Conservation (phyloP, 2,113 vertebrate genomes). For the Grantiella picta region DNA sequence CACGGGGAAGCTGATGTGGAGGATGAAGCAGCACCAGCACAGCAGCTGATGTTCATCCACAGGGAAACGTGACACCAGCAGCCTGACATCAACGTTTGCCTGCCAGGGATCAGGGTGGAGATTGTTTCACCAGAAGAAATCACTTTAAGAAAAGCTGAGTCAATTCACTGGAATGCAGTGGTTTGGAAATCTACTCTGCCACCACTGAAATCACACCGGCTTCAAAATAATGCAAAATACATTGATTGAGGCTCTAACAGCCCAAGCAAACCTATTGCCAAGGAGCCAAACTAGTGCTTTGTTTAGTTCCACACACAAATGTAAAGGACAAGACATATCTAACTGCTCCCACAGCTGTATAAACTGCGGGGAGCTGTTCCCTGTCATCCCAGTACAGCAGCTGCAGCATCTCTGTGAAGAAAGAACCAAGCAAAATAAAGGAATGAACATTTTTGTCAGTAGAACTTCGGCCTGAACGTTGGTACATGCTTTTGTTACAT, state of each 20-base stretch:
- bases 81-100: neutral
- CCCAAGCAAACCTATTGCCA: neutral
- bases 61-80: neutral
- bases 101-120: neutral
- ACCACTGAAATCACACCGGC: neutral
- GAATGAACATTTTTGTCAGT: neutral
- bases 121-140: neutral
- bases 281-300: neutral
- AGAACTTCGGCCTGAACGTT: neutral
- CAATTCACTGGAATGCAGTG: neutral
- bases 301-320: neutral
- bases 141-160: neutral
- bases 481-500: neutral
- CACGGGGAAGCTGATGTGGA: rapidly evolving
- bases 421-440: neutral
- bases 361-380: neutral
- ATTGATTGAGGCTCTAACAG: neutral
- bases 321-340: neutral
- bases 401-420: neutral
- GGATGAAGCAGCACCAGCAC: neutral
- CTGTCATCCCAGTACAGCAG: neutral
- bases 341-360: neutral
- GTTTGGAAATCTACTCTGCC: neutral
- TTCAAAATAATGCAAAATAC: neutral
- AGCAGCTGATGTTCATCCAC: neutral